phyloP scores from a whole-genome alignment of 2,113 vertebrate species.

The Sigmodon hispidus region DNA sequence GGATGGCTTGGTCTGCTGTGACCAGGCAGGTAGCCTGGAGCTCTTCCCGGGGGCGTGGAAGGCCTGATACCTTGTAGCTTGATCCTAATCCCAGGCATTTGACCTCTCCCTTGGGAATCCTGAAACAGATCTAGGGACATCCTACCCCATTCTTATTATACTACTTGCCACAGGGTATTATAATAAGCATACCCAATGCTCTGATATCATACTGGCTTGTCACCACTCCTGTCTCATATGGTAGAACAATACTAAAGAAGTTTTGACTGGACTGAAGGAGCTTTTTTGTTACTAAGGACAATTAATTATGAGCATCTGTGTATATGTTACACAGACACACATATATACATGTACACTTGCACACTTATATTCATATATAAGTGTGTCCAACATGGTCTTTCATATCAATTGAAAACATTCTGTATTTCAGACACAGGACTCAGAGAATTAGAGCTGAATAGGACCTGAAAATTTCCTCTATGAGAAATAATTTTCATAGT shows the following conservation, averaged over 20 bases:
- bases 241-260: neutral
- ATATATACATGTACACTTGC: neutral
- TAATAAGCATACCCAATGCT: no score
- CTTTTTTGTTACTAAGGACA: neutral
- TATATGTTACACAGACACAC: neutral
- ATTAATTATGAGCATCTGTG: neutral
- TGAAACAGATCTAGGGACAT: neutral
- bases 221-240: no score
- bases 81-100: accelerated
- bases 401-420: neutral
- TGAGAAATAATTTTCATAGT: neutral
- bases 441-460: neutral
- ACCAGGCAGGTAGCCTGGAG: neutral
- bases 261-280: neutral
- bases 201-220: accelerated
- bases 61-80: no score
- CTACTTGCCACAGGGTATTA: no score
- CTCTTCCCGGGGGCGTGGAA: neutral
- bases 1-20: neutral
- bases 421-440: neutral
- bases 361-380: neutral
- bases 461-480: neutral
- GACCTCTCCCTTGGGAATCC: no score
- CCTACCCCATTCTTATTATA: accelerated
- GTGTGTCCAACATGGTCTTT: neutral